Base-by-base conservation (phyloP, 1,140 invertebrate genomes). In the Eumaeus atala region DNA sequence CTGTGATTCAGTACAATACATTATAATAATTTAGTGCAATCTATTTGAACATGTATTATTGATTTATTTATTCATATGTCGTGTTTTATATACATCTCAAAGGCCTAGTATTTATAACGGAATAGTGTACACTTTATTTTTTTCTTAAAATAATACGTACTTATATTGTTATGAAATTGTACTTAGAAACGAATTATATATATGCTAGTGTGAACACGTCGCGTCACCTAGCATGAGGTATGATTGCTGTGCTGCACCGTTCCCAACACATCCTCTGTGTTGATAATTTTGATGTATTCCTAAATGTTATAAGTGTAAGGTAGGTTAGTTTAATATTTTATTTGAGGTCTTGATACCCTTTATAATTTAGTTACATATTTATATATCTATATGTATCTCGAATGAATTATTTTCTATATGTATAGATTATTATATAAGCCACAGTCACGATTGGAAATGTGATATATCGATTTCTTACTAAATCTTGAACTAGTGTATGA, bases 251-350 rank as follows among this genome's bases (percentile, higher is more conserved):
- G 17, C 50, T 35, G 57, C 54, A 36, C 64, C 60, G 66, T 69
- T 70, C 63, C 65, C 63, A 52, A 60, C 51, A 59, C 67, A 61
- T 67, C 59, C 62, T 70, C 67, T 67, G 67, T 67, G 70, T 74
- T 71, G 64, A 73, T 72, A 69, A 37, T 37, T 66, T 72, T 58
- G 58, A 70, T 68, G 61, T 78, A 81, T 78, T 81, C 77, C 77
- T 81, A 77, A 74, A 71, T 40, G 49, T 53, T 52, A 48, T 78
- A 74, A 75, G 67, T 77, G 72, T 78, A 74, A 75, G 75, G 65
- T 81, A 78, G 74, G 59, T 62, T 75, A 78, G 68, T 59, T 67
- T 51, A 67, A 62, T 35, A 42, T 64, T 65, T 60, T 64, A 58
- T 54, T 53, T 40, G 58, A 51, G 60, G 66, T 40, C 51, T 50